Percentiles rank a stretch among this genome's conserved stretches.
Evolutionary conservation across 1,140 invertebrate species (phyloP).

Genomic region (Orius insidiosus): DNA sequence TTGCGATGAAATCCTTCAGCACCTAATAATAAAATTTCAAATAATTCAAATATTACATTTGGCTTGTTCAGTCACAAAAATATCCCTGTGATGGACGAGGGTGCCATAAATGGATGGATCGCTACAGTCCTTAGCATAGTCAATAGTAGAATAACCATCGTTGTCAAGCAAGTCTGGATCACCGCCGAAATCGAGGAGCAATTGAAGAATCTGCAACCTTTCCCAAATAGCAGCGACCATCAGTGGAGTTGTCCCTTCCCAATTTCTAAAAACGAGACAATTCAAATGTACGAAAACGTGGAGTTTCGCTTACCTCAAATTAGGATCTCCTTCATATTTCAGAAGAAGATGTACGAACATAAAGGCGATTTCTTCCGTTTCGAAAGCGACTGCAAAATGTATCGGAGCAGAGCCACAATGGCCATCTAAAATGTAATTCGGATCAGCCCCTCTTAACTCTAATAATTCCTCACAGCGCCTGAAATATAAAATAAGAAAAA

Average conservation of each 20-base stretch:
- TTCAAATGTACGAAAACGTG: too few relatives aligned
- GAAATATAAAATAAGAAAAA: too few relatives aligned
- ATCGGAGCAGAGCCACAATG: constrained; percentile 4
- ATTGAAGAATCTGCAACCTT: neutral
- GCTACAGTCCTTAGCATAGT: neutral
- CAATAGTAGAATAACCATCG: constrained; percentile 4
- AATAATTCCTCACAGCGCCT: neutral
- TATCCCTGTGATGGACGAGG: too few relatives aligned
- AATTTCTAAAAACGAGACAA: neutral
- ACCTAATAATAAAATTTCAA: too few relatives aligned
- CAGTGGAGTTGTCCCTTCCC: constrained; percentile 3
- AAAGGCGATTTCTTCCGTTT: constrained; percentile 4
- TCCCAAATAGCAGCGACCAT: constrained; percentile 5
- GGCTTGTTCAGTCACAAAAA: too few relatives aligned
- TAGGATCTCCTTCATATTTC: constrained; percentile 1
- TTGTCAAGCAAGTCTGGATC: constrained; percentile 1
- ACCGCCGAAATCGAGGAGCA: constrained; percentile 1
- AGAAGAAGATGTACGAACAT: neutral
- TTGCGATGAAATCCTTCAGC: too few relatives aligned
- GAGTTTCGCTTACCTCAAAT: neutral
- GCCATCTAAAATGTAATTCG: constrained; percentile 2
- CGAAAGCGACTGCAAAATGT: constrained; percentile 5
- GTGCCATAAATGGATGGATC: neutral
- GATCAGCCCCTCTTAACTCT: neutral
- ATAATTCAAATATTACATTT: too few relatives aligned